These are phyloP conservation scores for Chelonia mydas DNA, from an alignment of 2,797 vertebrate genomes.

Conservation along the genomic window DNA sequence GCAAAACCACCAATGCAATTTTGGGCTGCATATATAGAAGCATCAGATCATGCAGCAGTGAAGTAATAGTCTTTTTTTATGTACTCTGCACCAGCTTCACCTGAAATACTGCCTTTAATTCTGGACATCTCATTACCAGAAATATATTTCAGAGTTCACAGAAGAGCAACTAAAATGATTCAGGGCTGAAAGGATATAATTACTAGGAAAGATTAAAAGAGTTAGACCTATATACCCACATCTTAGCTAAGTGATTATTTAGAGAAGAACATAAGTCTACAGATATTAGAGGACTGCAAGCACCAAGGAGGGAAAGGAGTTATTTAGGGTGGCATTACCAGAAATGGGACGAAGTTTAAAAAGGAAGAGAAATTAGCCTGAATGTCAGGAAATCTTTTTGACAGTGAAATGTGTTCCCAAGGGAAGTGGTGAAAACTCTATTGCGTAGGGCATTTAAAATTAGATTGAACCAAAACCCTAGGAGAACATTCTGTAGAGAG, in stretches of 20 bases:
- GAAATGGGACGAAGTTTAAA: slow-evolving; percentile 8
- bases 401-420: neutral
- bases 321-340: slow-evolving; percentile 18
- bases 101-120: neutral
- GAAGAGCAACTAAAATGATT: slow-evolving; percentile 20
- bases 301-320: slow-evolving; percentile 9
- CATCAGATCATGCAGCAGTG: neutral
- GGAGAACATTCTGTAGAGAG: neutral
- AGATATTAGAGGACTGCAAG: slow-evolving; percentile 28
- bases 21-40: neutral
- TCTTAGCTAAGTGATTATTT: slow-evolving; percentile 25
- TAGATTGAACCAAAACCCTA: neutral
- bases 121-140: slow-evolving; percentile 12
- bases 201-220: slow-evolving; percentile 40
- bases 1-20: neutral
- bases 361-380: neutral
- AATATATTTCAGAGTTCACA: slow-evolving; percentile 44
- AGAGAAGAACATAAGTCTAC: slow-evolving; percentile 12
- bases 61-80: neutral
- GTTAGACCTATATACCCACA: slow-evolving; percentile 5
- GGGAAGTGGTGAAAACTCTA: neutral
- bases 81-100: neutral
- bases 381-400: neutral
- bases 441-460: neutral
- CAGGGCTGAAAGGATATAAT: slow-evolving; percentile 18